Base-by-base conservation (phyloP, 2,888 invertebrate genomes). In the Lingula anatina region DNA sequence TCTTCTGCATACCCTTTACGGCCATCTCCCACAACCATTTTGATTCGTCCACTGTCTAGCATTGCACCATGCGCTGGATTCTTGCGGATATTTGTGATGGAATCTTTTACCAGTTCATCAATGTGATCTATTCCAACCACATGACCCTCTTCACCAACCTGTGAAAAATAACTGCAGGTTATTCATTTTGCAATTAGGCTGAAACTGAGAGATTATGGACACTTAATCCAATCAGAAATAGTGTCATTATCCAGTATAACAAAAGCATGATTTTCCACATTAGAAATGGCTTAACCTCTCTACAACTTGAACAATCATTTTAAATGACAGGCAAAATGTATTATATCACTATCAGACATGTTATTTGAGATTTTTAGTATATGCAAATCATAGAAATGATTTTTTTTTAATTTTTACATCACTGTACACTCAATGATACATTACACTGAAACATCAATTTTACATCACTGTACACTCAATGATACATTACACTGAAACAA, bases 71-170 rank as follows among this genome's bases (percentile, higher is more conserved):
- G 49, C 3, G 54, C 46, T 3, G 61, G 49, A 48, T 73, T 66
- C 54, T 71, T 73, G 36, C 60, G 56, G 18, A 97, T 85, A 76
- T 97, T 97, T 57, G 81, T 79, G 27, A 80, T 81, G 9, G 94
- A 87, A 65, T 85, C 77, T 44, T 85, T 57, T 2, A 76, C 73
- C 23, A 78, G 61, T 26, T 74, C 70, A 31, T 68, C 64, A 25
- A 78, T 76, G 57, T 78, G 77, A 49, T 78, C 78, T 43, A 78
- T 73, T n/a, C 78, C 77, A 36, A 78, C 66, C 15, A 69, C 76
- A 51, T 62, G 64, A 3, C 77, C 77, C 5, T 50, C 54, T n/a
- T 62, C 54, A 4, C 75, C 75, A n/a, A 76, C 73, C 76, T 76
- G 53, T 35, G 63, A 44, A 24, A 51, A 37, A 46, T 44, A 44